Evolutionary conservation across 2,888 invertebrate species (phyloP).

Genomic region (Troides aeacus): DNA sequence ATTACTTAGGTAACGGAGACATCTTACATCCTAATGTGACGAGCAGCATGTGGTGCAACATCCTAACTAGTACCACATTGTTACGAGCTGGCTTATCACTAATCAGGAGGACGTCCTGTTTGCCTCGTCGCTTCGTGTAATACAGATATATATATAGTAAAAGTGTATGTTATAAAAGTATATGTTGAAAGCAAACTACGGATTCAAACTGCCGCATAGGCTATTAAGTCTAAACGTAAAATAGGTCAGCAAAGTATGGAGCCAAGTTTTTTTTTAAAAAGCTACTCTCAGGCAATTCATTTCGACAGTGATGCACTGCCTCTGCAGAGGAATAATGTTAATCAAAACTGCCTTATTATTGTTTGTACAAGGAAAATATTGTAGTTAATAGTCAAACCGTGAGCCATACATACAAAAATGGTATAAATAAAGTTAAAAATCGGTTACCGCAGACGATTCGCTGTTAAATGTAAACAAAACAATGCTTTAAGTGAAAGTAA

Average conservation of each 20-base stretch:
- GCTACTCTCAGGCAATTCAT: slow-evolving; percentile 21
- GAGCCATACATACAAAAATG: neutral
- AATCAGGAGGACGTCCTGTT: too few relatives aligned
- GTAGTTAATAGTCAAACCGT: neutral
- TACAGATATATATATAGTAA: neutral
- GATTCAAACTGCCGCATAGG: slow-evolving; percentile 11
- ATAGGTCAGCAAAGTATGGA: slow-evolving; percentile 27
- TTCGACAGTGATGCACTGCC: slow-evolving; percentile 1
- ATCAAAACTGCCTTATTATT: neutral
- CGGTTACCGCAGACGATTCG: neutral
- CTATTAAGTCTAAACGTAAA: slow-evolving; percentile 20
- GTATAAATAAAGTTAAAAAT: neutral
- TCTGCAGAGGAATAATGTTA: slow-evolving; percentile 10
- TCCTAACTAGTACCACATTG: too few relatives aligned
- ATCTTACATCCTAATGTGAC: too few relatives aligned
- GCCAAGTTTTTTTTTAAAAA: slow-evolving; percentile 21
- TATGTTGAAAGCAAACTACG: neutral
- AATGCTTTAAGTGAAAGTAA: neutral
- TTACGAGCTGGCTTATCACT: too few relatives aligned
- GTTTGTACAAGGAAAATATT: neutral
- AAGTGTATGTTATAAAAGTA: neutral
- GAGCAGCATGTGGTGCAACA: too few relatives aligned
- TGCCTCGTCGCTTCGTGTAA: too few relatives aligned
- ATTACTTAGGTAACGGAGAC: too few relatives aligned
- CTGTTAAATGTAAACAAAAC: neutral